Evolutionary conservation across 35 echinoderm and acorn worm species (phyloP), one percentile per base, ranked within the genome.

Genomic region (Amphiura filiformis): DNA sequence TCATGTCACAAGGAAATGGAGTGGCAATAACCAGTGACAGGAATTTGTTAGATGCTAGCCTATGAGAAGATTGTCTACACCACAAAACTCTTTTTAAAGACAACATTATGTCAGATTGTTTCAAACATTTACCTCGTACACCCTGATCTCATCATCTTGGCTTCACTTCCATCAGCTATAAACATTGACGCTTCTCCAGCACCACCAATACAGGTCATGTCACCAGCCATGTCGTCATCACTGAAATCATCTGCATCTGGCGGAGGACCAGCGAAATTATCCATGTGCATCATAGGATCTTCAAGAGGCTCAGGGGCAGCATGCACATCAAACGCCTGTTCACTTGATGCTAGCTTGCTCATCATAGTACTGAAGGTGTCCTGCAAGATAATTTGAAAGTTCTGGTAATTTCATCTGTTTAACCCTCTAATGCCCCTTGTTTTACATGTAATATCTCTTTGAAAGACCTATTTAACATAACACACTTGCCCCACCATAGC

Each of bases 271-370:
- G 22, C 36, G 38, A 86, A 40, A 5, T 76, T 81, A 34, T 87
- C 38, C 28, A 52, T 32, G 40, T 76, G 32, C 56, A 20, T 84
- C 64, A 41, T 84, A 34, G 38, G 77, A 31, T 86, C 84, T 20
- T 99, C 96, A 42, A 99, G 56, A 1, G 96, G 96, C 90, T 99
- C 96, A 31, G 96, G 96, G 39, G 92, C 90, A 1, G 93, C 90
- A 26, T 88, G 76, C 78, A 92, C 84, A 75, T 99, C 96, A 90
- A 99, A 99, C 32, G 96, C 96, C 76, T 99, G 93, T 1, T 94
- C 79, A 41, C 81, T 87, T 32, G 82, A 57, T 22, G 88, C 91
- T 84, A 87, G 84, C 76, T 91, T 84, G 41, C 44, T 75, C 39
- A 97, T 81, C 57, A 84, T 78, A 61, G 47, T 39, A 36, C 75